Percentiles rank a stretch among this genome's conserved stretches.
Evolutionary conservation across 2,888 invertebrate genomes (phyloP).

Genomic region (Tortricodes alternella): DNA sequence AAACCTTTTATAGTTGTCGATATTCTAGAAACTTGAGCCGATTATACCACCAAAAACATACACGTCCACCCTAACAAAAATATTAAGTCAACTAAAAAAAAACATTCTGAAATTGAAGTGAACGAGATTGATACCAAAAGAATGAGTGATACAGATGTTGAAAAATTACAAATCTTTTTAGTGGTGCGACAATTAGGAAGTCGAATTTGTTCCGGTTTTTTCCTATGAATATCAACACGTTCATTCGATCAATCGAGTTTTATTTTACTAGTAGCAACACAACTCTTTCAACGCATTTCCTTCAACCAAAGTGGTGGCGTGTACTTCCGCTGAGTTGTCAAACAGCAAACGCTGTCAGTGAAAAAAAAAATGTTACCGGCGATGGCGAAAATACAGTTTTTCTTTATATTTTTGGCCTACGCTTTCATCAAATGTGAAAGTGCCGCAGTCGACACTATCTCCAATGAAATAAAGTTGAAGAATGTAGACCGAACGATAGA

Average conservation of each 20-base stretch:
- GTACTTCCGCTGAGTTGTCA: constrained; percentile 73
- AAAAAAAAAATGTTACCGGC: constrained; percentile 63
- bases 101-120: not conserved
- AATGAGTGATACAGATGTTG: constrained; percentile 1
- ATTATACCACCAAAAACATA: not conserved
- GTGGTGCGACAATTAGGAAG: not conserved
- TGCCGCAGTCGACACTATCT: constrained; percentile 70
- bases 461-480: constrained; percentile 85
- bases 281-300: constrained; percentile 29
- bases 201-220: constrained; percentile 3
- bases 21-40: constrained; percentile 10
- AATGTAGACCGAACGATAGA: constrained; percentile 95
- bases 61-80: not conserved
- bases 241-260: not conserved
- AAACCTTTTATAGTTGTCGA: not conserved
- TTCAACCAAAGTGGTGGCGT: constrained; percentile 62
- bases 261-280: constrained; percentile 12
- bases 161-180: not conserved
- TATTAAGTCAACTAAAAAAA: constrained; percentile 3
- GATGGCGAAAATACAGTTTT: constrained; percentile 66
- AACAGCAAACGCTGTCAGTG: constrained; percentile 53
- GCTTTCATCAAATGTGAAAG: constrained; percentile 54
- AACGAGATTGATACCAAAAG: constrained; percentile 1
- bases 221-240: not conserved
- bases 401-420: constrained; percentile 59